phyloP scores from a whole-genome alignment of 92 coral and sea anemone species.

The Meandrina meandrites region DNA sequence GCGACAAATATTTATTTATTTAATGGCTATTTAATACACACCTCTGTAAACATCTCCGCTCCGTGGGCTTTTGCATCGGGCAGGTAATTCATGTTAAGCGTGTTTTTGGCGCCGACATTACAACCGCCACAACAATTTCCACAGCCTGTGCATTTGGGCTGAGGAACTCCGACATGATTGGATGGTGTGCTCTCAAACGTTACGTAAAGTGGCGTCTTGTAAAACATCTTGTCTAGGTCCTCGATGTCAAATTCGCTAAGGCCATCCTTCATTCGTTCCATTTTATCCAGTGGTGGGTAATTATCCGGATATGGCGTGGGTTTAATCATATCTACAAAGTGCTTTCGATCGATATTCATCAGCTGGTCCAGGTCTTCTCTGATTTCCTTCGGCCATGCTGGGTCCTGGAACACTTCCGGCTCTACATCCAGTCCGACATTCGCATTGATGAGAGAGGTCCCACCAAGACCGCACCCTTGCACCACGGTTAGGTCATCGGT shows the following conservation, averaged over 20 bases:
- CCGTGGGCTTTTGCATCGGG: constrained; percentile 72
- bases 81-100: constrained; percentile 66
- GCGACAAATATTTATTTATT: too few relatives aligned
- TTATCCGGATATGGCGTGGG: constrained; percentile 58
- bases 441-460: constrained; percentile 69
- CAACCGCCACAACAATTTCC: constrained; percentile 77
- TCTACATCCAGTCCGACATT: constrained; percentile 64
- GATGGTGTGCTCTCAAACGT: constrained; percentile 58
- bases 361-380: constrained; percentile 38
- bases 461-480: constrained; percentile 71
- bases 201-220: constrained; percentile 62
- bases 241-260: constrained; percentile 52
- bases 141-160: constrained; percentile 70
- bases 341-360: constrained; percentile 39
- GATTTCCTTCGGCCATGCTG: constrained; percentile 59
- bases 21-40: not conserved
- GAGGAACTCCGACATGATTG: constrained; percentile 73
- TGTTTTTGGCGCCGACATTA: constrained; percentile 74
- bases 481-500: constrained; percentile 58
- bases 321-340: constrained; percentile 55
- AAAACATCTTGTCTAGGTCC: constrained; percentile 55
- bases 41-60: constrained; percentile 67
- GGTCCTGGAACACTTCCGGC: constrained; percentile 48
- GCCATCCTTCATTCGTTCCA: constrained; percentile 42
- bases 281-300: constrained; percentile 28